Conservation (phyloP, 2,113 vertebrate species). For the Vulpes lagopus region DNA sequence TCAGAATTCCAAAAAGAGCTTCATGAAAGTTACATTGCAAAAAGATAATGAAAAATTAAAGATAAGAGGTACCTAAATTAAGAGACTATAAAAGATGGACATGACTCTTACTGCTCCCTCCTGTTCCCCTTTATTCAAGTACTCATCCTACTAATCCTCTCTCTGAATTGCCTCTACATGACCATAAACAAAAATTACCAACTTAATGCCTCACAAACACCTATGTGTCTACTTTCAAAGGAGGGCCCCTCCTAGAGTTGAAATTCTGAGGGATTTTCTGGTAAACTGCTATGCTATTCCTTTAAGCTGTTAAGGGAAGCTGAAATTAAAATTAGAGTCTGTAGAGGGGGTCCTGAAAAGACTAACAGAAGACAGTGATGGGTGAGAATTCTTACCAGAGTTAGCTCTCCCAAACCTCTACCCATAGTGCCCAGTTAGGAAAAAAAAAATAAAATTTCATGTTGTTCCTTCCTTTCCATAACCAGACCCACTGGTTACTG, state of each 20-base stretch:
- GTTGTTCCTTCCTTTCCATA: neutral
- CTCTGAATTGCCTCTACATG: neutral
- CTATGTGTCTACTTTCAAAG: neutral
- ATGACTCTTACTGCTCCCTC: neutral
- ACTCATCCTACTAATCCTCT: neutral
- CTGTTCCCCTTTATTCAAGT: neutral
- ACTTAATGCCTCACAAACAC: neutral
- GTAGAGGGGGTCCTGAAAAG: neutral
- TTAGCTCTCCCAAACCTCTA: neutral
- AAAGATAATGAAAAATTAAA: neutral
- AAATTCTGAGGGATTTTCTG: neutral
- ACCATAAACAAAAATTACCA: neutral
- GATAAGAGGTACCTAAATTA: neutral
- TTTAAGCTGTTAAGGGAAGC: neutral
- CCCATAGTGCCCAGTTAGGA: neutral
- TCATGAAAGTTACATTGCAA: neutral
- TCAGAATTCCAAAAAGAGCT: neutral
- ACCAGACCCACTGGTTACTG: neutral
- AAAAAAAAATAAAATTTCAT: neutral
- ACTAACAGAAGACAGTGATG: neutral
- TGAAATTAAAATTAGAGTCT: neutral
- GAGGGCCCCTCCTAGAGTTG: neutral
- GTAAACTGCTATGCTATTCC: neutral
- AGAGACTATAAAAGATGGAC: neutral
- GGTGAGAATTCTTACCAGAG: neutral